These are phyloP conservation scores for Chaetops frenatus DNA, from an alignment of 2,113 vertebrate species.

Conservation along the genomic window DNA sequence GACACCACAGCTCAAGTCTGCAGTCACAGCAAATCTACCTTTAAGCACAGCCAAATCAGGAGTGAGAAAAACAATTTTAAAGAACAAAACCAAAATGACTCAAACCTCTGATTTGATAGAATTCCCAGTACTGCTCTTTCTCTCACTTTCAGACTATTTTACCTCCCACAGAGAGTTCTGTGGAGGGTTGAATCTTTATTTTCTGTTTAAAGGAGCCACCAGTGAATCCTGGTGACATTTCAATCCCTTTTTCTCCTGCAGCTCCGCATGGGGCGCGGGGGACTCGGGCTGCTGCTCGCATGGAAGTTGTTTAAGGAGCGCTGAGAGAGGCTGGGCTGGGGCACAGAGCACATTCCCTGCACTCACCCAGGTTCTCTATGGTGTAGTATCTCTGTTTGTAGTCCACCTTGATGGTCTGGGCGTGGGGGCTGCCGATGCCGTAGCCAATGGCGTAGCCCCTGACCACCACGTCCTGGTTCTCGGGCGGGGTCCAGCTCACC, in stretches of 20 bases:
- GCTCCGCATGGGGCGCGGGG: not conserved
- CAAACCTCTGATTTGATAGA: not conserved
- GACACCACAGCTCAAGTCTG: not conserved
- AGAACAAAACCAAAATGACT: not conserved
- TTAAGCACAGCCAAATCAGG: not conserved
- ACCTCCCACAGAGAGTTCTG: not conserved
- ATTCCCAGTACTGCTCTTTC: not conserved
- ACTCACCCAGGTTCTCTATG: slow-evolving; percentile 91
- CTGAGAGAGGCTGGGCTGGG: not conserved
- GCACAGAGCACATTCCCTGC: fast-evolving
- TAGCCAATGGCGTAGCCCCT: slow-evolving; percentile 93
- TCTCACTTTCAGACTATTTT: not conserved
- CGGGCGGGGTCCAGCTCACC: slow-evolving; percentile 97
- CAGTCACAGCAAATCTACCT: not conserved
- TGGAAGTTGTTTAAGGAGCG: fast-evolving
- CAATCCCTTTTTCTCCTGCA: not conserved
- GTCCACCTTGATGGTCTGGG: slow-evolving; percentile 95
- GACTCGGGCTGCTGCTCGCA: not conserved
- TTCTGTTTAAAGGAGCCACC: not conserved
- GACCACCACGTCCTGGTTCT: slow-evolving; percentile 96
- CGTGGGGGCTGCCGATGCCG: slow-evolving; percentile 92
- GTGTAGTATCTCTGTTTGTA: slow-evolving; percentile 98
- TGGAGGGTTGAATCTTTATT: not conserved
- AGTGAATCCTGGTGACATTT: not conserved
- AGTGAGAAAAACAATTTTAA: not conserved